Percentiles rank a stretch among this genome's conserved stretches.
phyloP scores from a whole-genome alignment of 2,113 vertebrate genomes.

The Hippocampus mohnikei region DNA sequence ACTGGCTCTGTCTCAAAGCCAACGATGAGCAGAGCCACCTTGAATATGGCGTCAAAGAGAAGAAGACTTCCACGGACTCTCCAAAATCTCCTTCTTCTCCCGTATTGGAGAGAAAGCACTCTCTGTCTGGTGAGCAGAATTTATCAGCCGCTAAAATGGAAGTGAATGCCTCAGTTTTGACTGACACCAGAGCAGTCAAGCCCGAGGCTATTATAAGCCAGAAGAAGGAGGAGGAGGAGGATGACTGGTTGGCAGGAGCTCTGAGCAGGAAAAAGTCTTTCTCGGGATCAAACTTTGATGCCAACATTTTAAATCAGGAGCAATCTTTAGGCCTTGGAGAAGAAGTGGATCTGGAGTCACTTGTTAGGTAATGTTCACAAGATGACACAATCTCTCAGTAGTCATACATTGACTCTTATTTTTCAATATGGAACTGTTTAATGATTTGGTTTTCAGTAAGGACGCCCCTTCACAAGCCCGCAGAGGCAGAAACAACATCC shows the following conservation, averaged over 20 bases:
- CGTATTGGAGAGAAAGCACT: constrained; percentile 34
- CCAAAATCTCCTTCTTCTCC: constrained; percentile 30
- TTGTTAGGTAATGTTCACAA: constrained; percentile 45
- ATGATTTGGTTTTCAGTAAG: constrained; percentile 51
- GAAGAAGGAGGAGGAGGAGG: constrained; percentile 42
- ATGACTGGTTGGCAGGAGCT: constrained; percentile 76
- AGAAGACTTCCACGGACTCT: constrained; percentile 14
- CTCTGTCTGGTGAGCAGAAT: constrained; percentile 4
- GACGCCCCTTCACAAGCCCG: constrained; percentile 24
- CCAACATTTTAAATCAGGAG: constrained; percentile 30
- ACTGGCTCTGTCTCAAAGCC: constrained; percentile 83
- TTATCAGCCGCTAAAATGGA: constrained; percentile 12
- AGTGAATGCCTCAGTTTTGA: not conserved
- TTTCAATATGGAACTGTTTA: not conserved
- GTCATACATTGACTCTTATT: not conserved
- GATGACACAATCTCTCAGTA: not conserved
- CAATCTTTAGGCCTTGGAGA: constrained; percentile 27
- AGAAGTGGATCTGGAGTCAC: constrained; percentile 13
- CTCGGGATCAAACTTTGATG: constrained; percentile 31
- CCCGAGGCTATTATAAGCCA: constrained; percentile 31
- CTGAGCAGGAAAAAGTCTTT: constrained; percentile 75
- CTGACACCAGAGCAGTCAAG: constrained; percentile 30
- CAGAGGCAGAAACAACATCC: constrained; percentile 34
- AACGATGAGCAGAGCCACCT: constrained; percentile 37
- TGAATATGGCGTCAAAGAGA: constrained; percentile 24